Evolutionary conservation across 2,797 vertebrate genomes (phyloP).

Genomic region (Picus viridis): DNA sequence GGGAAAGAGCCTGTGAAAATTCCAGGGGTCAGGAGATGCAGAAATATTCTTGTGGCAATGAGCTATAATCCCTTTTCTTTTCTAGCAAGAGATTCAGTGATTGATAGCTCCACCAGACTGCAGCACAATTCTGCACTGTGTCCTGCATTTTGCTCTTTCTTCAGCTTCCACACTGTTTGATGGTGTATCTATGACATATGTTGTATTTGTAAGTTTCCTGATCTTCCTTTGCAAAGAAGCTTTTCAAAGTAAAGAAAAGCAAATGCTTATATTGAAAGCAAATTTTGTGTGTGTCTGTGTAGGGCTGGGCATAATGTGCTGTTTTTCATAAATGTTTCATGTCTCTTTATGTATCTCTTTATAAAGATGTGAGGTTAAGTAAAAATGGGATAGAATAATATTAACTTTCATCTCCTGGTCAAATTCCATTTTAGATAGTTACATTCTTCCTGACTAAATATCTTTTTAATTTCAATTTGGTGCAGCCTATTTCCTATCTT

Average conservation of each 20-base stretch:
- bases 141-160: neutral
- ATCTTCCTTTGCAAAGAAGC: neutral
- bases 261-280: neutral
- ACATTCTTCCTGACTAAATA: conserved; percentile 46
- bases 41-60: neutral
- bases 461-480: conserved; percentile 13
- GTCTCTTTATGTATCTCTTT: neutral
- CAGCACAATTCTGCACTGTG: neutral
- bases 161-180: neutral
- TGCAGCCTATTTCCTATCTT: conserved; percentile 39
- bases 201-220: neutral
- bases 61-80: neutral
- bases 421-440: conserved; percentile 39
- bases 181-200: neutral
- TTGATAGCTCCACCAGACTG: neutral
- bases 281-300: neutral
- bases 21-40: neutral
- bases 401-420: conserved; percentile 37
- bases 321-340: neutral
- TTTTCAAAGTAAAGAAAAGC: neutral
- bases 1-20: neutral
- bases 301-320: neutral
- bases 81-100: neutral
- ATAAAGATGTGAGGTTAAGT: neutral
- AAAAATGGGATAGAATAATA: conserved; percentile 6